Evolutionary conservation across 2,888 invertebrate species (phyloP).

Genomic region (Mimas tiliae): DNA sequence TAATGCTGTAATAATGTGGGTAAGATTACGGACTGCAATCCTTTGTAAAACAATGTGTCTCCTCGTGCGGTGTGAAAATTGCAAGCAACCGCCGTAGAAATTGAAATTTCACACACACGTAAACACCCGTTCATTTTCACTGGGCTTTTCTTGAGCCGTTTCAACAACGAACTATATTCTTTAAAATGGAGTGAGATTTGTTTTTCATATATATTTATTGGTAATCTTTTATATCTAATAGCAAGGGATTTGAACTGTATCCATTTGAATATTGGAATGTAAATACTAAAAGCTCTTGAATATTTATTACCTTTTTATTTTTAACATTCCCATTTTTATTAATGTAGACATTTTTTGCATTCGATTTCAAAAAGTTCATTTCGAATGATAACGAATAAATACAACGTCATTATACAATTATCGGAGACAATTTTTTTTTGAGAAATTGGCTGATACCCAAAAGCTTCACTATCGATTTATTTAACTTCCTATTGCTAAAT

Average conservation of each 20-base stretch:
- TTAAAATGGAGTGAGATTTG: not conserved
- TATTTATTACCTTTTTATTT: not conserved
- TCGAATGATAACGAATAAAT: too few species aligned
- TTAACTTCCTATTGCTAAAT: too few species aligned
- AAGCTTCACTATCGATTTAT: too few species aligned
- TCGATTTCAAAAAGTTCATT: too few species aligned
- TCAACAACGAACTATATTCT: conserved; percentile 5
- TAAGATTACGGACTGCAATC: conserved; percentile 4
- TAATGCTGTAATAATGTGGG: not conserved
- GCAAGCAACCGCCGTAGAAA: conserved; percentile 21
- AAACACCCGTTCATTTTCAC: conserved; percentile 14
- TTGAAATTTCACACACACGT: conserved; percentile 21
- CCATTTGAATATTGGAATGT: not conserved
- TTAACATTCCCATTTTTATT: not conserved
- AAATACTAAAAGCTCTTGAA: not conserved
- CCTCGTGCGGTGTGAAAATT: not conserved
- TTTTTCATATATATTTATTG: not conserved
- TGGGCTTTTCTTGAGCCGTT: conserved; percentile 20
- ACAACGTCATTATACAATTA: too few species aligned
- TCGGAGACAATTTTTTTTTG: too few species aligned
- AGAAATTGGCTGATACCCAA: too few species aligned
- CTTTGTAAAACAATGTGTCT: not conserved
- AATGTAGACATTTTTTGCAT: too few species aligned
- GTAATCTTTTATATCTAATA: not conserved
- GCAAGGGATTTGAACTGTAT: too few species aligned